Percentiles rank a stretch among this genome's conserved stretches.
Evolutionary conservation across 1,140 invertebrate genomes (phyloP).

Genomic region (Drosophila malerkotliana): DNA sequence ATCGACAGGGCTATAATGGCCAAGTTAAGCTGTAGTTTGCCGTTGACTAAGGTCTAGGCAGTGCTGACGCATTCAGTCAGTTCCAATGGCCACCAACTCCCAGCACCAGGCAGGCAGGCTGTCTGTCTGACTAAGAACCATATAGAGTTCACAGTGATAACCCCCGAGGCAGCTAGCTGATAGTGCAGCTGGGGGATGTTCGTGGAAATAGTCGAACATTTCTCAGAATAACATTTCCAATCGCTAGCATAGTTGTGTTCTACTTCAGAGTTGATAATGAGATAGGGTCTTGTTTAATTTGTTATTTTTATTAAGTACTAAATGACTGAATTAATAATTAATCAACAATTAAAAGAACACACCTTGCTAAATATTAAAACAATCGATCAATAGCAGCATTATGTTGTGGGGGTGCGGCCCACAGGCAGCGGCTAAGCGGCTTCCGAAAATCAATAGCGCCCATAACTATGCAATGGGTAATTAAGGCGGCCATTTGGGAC

Average conservation of each 20-base stretch:
- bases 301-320: background rate
- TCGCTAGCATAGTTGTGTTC: slow-evolving; percentile 8
- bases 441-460: slow-evolving; percentile 45
- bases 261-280: slow-evolving; percentile 5
- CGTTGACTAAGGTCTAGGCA: slow-evolving; percentile 45
- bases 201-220: slow-evolving; percentile 19
- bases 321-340: background rate
- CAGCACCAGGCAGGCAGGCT: slow-evolving; percentile 10
- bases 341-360: background rate
- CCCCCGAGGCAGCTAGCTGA: slow-evolving; percentile 12
- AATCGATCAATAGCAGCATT: slow-evolving; percentile 25
- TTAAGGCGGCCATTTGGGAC: slow-evolving; percentile 19
- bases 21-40: slow-evolving; percentile 57
- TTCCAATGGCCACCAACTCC: background rate
- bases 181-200: slow-evolving; percentile 25
- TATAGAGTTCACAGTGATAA: slow-evolving; percentile 17
- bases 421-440: background rate
- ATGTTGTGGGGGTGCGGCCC: background rate
- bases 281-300: slow-evolving; percentile 21
- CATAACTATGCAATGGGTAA: slow-evolving; percentile 64
- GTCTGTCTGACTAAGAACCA: slow-evolving; percentile 48
- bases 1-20: slow-evolving; percentile 64
- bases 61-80: slow-evolving; percentile 36
- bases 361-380: slow-evolving; percentile 13
- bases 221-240: slow-evolving; percentile 15